Conservation (phyloP, 1,140 invertebrate species). For the Sarcophaga peregrina region DNA sequence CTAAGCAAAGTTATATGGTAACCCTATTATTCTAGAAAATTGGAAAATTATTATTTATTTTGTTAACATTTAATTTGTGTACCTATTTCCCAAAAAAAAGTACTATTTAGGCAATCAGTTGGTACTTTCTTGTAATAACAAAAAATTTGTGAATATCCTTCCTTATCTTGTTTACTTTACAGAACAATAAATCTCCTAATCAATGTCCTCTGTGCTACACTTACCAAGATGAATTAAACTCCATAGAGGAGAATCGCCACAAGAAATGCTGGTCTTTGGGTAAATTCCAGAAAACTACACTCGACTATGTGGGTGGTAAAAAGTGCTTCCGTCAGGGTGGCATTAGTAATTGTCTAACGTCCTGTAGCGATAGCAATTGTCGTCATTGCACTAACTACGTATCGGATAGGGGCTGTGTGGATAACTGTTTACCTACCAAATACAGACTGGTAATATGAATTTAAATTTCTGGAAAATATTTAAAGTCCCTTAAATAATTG, state of each 20-base stretch:
- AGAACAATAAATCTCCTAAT: constrained; percentile 53
- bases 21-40: too few species aligned
- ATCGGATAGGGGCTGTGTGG: not conserved
- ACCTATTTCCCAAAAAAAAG: too few species aligned
- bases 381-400: constrained; percentile 52
- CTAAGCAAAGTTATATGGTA: too few species aligned
- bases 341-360: constrained; percentile 52
- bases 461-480: not conserved
- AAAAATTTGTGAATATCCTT: too few species aligned
- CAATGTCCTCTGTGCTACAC: constrained; percentile 55
- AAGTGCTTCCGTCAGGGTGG: constrained; percentile 55
- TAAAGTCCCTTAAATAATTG: not conserved
- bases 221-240: not conserved
- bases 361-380: constrained; percentile 52
- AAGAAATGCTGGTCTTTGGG: constrained; percentile 56
- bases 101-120: too few species aligned
- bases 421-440: constrained; percentile 12
- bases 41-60: too few species aligned
- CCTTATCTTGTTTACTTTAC: not conserved
- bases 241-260: not conserved
- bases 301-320: constrained; percentile 20
- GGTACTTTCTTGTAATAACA: too few species aligned
- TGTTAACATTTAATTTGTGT: too few species aligned
- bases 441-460: not conserved
- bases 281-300: constrained; percentile 43